Evolutionary conservation across 2,113 vertebrate species (phyloP).

Genomic region (Nettapus auritus): DNA sequence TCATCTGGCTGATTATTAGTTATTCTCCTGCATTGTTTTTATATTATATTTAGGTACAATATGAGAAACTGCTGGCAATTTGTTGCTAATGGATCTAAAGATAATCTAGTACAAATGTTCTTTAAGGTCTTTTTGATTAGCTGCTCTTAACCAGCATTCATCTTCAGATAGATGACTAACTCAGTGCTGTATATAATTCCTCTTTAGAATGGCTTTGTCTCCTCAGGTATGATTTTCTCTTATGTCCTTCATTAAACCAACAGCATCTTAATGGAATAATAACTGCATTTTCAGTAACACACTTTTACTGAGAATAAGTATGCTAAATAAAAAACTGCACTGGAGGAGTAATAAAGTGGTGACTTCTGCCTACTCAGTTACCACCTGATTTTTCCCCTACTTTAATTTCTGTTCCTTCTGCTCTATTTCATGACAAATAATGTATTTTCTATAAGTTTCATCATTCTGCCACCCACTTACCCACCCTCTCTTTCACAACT

Average conservation of each 20-base stretch:
- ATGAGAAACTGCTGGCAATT: neutral
- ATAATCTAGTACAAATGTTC: neutral
- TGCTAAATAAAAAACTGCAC: slow-evolving; percentile 27
- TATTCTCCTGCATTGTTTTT: neutral
- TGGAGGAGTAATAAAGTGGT: slow-evolving; percentile 48
- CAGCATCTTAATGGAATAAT: slow-evolving; percentile 48
- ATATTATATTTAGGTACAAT: neutral
- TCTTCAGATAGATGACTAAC: slow-evolving; percentile 9
- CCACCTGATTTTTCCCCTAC: neutral
- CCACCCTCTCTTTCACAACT: slow-evolving; percentile 64
- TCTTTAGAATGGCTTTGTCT: slow-evolving; percentile 19
- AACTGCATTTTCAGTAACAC: slow-evolving; percentile 10
- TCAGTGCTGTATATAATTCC: neutral
- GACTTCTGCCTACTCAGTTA: slow-evolving; percentile 49
- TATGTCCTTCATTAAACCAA: slow-evolving; percentile 1
- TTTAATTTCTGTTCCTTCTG: slow-evolving; percentile 48
- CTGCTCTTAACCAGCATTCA: neutral
- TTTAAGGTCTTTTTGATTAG: neutral
- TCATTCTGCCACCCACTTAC: slow-evolving; percentile 67
- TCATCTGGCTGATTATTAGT: neutral
- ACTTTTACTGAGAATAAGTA: neutral
- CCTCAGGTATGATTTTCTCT: neutral
- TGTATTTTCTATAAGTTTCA: slow-evolving; percentile 45
- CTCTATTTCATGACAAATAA: slow-evolving; percentile 60
- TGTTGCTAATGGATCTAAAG: neutral